A percentile compares a stretch with the other conserved stretches of the same genome.
Conservation (phyloP, 1,140 invertebrate genomes). For the Latrodectus geometricus region DNA sequence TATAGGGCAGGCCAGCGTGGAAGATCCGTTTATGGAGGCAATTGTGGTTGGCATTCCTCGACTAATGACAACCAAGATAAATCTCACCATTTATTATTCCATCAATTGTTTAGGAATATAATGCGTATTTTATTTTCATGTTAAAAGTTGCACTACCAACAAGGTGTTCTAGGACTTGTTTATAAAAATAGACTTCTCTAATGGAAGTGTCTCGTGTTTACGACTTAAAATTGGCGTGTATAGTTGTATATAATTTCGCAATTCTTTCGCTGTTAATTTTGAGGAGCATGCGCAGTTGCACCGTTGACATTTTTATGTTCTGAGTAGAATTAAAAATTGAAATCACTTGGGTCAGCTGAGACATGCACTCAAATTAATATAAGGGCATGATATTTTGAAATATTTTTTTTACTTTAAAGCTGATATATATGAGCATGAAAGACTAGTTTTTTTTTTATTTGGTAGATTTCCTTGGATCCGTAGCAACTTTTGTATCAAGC, state of each 20-base stretch:
- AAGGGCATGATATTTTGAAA: too few relatives aligned
- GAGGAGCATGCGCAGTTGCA: neutral
- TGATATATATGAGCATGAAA: too few relatives aligned
- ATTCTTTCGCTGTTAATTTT: slow-evolving; percentile 4
- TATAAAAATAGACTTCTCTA: slow-evolving; percentile 63
- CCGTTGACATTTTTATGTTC: neutral
- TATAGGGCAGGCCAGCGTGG: slow-evolving; percentile 61
- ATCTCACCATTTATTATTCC: slow-evolving; percentile 61
- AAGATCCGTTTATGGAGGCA: slow-evolving; percentile 58
- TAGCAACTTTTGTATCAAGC: too few relatives aligned
- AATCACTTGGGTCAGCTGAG: neutral
- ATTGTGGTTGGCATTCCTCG: slow-evolving; percentile 49
- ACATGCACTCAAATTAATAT: neutral
- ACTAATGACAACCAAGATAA: slow-evolving; percentile 56
- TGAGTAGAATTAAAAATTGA: neutral
- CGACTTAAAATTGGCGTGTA: slow-evolving; percentile 16
- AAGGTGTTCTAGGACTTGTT: slow-evolving; percentile 60
- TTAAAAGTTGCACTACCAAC: slow-evolving; percentile 62
- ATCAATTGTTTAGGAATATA: slow-evolving; percentile 39
- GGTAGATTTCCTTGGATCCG: too few relatives aligned
- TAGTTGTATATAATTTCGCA: neutral
- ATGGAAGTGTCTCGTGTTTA: slow-evolving; percentile 55
- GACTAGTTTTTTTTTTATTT: too few relatives aligned
- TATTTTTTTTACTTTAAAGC: too few relatives aligned
- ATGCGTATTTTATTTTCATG: slow-evolving; percentile 58